Evolutionary conservation across 2,888 invertebrate species (phyloP), one percentile per base, ranked within the genome.

Genomic region (Drosophila austrosaltans): DNA sequence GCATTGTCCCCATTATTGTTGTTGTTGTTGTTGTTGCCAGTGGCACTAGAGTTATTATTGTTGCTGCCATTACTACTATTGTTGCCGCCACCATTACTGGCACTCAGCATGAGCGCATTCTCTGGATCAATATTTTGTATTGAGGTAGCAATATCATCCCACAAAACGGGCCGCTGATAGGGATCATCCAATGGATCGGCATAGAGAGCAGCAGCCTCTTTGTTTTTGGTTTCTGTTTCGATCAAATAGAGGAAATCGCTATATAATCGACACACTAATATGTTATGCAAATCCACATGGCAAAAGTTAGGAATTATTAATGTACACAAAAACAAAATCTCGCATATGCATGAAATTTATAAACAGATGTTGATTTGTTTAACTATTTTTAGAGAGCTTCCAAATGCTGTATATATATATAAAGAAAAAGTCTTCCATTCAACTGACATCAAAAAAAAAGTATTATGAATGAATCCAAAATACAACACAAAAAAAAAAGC

Each of bases 71-170:
- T 86, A 87, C 57, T 74, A 70, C 28, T 72, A 74, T 30, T 75
- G 69, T 59, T 63, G 72, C 69, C 82, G 16, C 36, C 54, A 93
- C 92, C 87, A 91, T 78, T 87, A 58, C 66, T 90, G 64, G 95
- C 94, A 76, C 96, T 95, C 82, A 97, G 93, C 96, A 97, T 97
- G 89, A 96, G 96, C 63, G 97, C 97, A 91, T 97, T 97, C 92
- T 97, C 97, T 32, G 97, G 96, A 92, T 97, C 97, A 90, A 97
- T 95, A 92, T 97, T 97, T 91, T 97, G 95, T 93, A 97, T 97
- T 90, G 97, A 97, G 92, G 96, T 96, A 78, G 97, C 96, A 91
- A 97, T 97, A 93, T 97, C 97, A 93, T 97, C 97, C 97, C 97
- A 97, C 53, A 97, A 94, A 39, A 97, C 96, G 54, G 97, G 97